Percentiles rank a stretch among this genome's conserved stretches.
Evolutionary conservation across 2,888 invertebrate species (phyloP).

Genomic region (Norana najaformis): DNA sequence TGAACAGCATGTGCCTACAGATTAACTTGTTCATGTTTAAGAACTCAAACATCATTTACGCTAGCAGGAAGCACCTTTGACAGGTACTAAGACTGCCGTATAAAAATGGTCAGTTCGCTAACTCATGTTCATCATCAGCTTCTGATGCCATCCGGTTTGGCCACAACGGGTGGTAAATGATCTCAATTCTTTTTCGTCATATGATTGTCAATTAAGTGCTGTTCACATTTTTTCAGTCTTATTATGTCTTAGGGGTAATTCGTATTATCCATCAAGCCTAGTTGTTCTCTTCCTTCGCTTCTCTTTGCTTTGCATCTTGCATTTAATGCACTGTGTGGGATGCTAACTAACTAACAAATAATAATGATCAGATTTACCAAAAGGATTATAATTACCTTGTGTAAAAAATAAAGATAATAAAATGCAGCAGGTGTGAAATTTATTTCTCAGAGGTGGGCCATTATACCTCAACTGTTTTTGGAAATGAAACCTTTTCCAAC

Average conservation of each 20-base stretch:
- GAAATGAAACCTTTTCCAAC: neutral
- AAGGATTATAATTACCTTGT: neutral
- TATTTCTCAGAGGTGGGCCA: neutral
- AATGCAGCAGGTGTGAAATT: neutral
- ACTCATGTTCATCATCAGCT: too few relatives aligned
- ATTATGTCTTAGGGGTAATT: too few relatives aligned
- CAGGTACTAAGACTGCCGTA: neutral
- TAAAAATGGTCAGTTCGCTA: neutral
- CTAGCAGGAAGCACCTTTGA: neutral
- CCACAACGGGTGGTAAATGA: too few relatives aligned
- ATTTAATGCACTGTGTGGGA: too few relatives aligned
- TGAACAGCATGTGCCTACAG: neutral
- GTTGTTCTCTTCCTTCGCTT: too few relatives aligned
- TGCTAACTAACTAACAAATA: neutral
- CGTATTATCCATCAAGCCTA: too few relatives aligned
- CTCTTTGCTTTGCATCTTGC: too few relatives aligned
- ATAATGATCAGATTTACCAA: neutral
- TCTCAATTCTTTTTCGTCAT: too few relatives aligned
- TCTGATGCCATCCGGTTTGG: too few relatives aligned
- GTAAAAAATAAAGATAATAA: neutral
- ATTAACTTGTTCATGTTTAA: neutral
- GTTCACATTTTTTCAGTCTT: too few relatives aligned
- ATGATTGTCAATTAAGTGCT: too few relatives aligned
- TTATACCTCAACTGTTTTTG: neutral
- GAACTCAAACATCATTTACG: neutral